A percentile compares a stretch with the other conserved stretches of the same genome.
phyloP scores from a whole-genome alignment of 2,797 vertebrate species.

The Dryobates pubescens region DNA sequence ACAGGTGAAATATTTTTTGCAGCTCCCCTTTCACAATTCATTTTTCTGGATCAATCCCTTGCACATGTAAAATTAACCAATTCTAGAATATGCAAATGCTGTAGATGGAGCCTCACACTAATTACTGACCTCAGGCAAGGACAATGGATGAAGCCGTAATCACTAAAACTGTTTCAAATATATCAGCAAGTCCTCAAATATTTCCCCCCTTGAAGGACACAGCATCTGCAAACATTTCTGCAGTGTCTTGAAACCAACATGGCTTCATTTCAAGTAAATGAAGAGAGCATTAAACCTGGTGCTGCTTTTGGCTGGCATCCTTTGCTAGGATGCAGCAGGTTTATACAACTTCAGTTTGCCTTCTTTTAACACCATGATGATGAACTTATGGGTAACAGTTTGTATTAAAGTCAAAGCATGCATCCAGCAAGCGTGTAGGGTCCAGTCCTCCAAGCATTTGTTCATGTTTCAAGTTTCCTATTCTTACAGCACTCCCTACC shows the following conservation, averaged over 20 bases:
- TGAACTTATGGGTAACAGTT: background rate
- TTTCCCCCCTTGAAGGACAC: background rate
- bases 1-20: no score
- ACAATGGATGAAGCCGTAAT: background rate
- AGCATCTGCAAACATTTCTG: background rate
- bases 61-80: background rate
- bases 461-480: accelerated
- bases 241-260: background rate
- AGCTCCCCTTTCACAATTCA: no score
- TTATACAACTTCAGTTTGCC: background rate
- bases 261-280: background rate
- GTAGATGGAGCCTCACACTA: background rate
- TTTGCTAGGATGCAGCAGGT: background rate
- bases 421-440: background rate
- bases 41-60: background rate
- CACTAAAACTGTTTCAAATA: background rate
- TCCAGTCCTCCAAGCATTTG: background rate
- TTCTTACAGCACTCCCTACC: background rate
- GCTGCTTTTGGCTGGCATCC: background rate
- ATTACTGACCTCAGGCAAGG: background rate
- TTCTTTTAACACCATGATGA: accelerated
- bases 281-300: background rate
- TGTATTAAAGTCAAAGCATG: background rate
- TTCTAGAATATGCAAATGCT: background rate
- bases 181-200: background rate